Evolutionary conservation across 2,888 invertebrate genomes (phyloP).

Genomic region (Tenthredo livida): DNA sequence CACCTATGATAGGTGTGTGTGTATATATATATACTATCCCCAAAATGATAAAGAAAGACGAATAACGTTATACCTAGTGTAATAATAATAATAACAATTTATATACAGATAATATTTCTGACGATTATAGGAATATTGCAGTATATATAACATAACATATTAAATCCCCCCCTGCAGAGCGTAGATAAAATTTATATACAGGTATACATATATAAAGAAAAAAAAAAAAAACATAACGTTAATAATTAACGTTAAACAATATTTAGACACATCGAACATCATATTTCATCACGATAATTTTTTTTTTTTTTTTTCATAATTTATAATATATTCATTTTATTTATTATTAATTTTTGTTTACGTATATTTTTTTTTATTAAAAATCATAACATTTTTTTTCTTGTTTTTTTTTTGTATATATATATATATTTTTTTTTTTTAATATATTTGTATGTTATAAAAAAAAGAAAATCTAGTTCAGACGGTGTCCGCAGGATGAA

Average conservation of each 20-base stretch:
- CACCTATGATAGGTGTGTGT: not conserved
- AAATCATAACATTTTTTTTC: not conserved
- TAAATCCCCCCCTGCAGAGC: not conserved
- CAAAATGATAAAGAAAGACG: not conserved
- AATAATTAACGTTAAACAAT: not conserved
- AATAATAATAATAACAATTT: not conserved
- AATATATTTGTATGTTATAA: not conserved
- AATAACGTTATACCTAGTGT: not conserved
- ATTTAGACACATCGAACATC: not conserved
- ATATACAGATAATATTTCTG: not conserved
- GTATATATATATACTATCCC: not conserved
- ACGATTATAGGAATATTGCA: not conserved
- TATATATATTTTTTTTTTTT: too few relatives aligned
- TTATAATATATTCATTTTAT: not conserved
- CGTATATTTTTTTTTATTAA: conserved; percentile 5
- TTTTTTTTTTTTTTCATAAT: not conserved
- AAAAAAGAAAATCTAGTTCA: too few relatives aligned
- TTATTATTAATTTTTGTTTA: not conserved
- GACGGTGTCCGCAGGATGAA: too few relatives aligned
- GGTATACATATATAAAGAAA: not conserved
- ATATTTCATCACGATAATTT: not conserved
- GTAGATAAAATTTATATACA: not conserved
- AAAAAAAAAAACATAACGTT: not conserved
- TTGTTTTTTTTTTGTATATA: not conserved
- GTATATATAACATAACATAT: not conserved